Percentiles rank a stretch among this genome's conserved stretches.
These are phyloP conservation scores for Lipotes vexillifer DNA, from an alignment of 2,113 vertebrate species.

Conservation along the genomic window DNA sequence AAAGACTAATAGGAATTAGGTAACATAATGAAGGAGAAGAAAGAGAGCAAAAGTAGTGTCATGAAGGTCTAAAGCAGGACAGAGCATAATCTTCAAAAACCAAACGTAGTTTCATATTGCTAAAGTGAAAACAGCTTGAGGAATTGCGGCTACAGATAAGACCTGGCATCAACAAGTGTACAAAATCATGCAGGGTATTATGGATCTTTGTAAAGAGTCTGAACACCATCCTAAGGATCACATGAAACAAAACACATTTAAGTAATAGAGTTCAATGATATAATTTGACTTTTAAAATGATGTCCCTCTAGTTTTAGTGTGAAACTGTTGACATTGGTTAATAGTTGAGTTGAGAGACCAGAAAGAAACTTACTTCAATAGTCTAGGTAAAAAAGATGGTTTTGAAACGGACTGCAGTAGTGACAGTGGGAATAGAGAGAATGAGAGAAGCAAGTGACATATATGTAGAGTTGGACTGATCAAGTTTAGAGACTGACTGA, in stretches of 20 bases:
- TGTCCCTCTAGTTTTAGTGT: background rate
- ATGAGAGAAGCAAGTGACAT: background rate
- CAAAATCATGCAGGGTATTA: background rate
- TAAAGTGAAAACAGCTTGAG: background rate
- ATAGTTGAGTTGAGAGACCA: background rate
- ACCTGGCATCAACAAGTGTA: background rate
- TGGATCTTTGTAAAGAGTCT: background rate
- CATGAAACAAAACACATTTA: background rate
- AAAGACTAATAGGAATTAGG: background rate
- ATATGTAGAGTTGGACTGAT: background rate
- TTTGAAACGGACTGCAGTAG: background rate
- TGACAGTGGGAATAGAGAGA: background rate
- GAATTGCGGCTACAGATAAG: background rate
- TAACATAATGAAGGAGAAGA: background rate
- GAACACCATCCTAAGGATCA: background rate
- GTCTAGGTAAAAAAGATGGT: background rate
- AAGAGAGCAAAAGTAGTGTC: background rate
- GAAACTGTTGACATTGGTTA: background rate
- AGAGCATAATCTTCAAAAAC: background rate
- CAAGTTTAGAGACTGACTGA: background rate
- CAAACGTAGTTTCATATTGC: background rate
- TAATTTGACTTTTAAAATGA: background rate
- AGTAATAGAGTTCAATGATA: background rate
- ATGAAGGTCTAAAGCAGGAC: background rate
- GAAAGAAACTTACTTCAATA: background rate